Base-by-base conservation (phyloP, 2,113 vertebrate genomes). In the Odontesthes bonariensis region DNA sequence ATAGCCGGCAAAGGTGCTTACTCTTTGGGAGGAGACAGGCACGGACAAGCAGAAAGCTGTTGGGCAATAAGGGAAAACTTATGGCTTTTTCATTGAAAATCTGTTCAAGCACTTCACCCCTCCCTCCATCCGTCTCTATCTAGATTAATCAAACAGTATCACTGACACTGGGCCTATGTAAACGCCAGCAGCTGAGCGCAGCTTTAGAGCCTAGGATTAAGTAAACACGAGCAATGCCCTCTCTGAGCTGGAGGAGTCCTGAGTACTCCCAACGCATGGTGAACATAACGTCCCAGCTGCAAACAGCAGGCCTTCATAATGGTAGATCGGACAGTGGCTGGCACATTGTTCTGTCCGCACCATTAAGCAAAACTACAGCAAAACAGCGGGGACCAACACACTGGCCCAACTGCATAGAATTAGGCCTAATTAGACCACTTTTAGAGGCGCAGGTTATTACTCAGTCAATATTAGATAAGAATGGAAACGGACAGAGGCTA, bases 121-220 rank as follows among this genome's bases (percentile, higher is more conserved):
- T 38, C 35, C 35, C 6, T 38, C 10, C 40, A 55, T 44, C 61
- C 22, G 62, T 65, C 73, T 32, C 33, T 35, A 54, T 27, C 58
- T 31, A 16, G 46, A 47, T 86, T 68, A 55, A 66, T 32, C 32
- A 69, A 69, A 73, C 68, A 47, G 44, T 46, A 84, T 61, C 58
- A 46, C 19, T 33, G 31, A 58, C 20, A 1, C 42, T 46, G 27
- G 64, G 59, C 47, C 35, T 32, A 49, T 32, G 82, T 53, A 69
- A 79, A 81, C 65, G 56, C 38, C 54, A 38, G 65, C 58, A 68
- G 56, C 52, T 2, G 20, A 62, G 58, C 22, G 1, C 71, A 63
- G 88, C 77, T 86, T 91, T 82, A 79, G 76, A 72, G 84, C 73
- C 85, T 78, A 86, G 74, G 49, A 22, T 60, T 80, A 81, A 84